These are phyloP conservation scores for Polyommatus icarus DNA, from an alignment of 2,888 invertebrate species.

Conservation along the genomic window DNA sequence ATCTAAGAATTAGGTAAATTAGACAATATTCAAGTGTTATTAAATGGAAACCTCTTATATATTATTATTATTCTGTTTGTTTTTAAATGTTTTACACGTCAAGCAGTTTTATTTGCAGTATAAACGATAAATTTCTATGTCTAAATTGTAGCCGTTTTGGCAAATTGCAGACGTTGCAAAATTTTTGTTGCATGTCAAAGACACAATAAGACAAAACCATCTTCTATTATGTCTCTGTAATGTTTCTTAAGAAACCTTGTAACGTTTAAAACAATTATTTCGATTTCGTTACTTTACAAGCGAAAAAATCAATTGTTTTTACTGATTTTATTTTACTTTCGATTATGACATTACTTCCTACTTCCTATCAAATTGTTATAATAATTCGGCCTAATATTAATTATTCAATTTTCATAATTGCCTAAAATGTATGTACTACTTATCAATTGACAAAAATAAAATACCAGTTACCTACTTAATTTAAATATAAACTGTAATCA, in stretches of 20 bases:
- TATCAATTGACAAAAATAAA: too few species aligned
- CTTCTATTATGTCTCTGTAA: background rate
- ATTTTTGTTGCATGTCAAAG: background rate
- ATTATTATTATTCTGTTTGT: too few species aligned
- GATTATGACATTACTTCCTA: background rate
- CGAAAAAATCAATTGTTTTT: background rate
- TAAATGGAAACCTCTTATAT: too few species aligned
- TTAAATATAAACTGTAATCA: too few species aligned
- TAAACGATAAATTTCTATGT: background rate
- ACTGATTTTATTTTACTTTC: background rate
- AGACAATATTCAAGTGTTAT: too few species aligned
- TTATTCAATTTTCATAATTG: too few species aligned
- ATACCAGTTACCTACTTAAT: too few species aligned
- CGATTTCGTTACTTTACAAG: background rate
- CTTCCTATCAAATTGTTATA: background rate
- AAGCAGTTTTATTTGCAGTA: background rate
- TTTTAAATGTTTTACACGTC: too few species aligned
- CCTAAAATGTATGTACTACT: too few species aligned
- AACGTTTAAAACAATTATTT: slow-evolving; percentile 9
- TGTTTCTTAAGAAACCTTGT: background rate
- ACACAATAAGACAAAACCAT: slow-evolving; percentile 8
- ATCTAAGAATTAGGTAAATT: too few species aligned
- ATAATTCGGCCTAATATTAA: background rate
- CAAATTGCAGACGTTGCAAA: background rate
- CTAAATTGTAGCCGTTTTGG: background rate